Base-by-base conservation (phyloP, 2,113 vertebrate species). In the Cynoglossus semilaevis region DNA sequence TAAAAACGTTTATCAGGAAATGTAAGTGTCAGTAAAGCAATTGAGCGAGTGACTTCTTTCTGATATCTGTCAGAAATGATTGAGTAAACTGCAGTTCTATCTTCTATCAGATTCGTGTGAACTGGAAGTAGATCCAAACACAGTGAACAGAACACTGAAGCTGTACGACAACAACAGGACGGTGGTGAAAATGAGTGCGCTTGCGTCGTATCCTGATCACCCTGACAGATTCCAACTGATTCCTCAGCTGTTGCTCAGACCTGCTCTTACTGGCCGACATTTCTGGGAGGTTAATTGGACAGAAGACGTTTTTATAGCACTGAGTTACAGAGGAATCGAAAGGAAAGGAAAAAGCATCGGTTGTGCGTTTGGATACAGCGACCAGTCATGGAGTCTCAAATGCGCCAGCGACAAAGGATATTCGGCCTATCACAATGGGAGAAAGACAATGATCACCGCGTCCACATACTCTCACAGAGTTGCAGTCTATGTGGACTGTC, bases 1-100 rank as follows among this genome's bases (percentile, higher is more conserved):
- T 72, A 15, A 64, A 40, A 17, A 37, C 60, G 19, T 54, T 45
- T 16, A 49, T 65, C n/a, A 36, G 37, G 37, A 72, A 60, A 15
- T 60, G 61, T 65, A 50, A 72, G 69, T 60, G 3, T 4, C 6
- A 4, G 6, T 29, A 29, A 29, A 29, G 22, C 6, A 29, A 29
- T 29, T 29, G 22, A 29, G 22, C 22, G 6, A 29, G 3, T 29
- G 22, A 29, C 22, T 29, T 29, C 22, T n/a, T n/a, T n/a, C n/a
- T n/a, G n/a, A 29, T 29, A 29, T 29, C 22, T 29, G 6, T 29
- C 22, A 29, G 6, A 29, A 4, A 29, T n/a, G n/a, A n/a, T 29
- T 29, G 3, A 29, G 22, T 29, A 29, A 29, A 29, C 22, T 29
- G 22, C 22, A 29, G 22, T 6, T 29, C 3, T 29, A 29, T 29